A percentile compares a stretch with the other conserved stretches of the same genome.
phyloP scores from a whole-genome alignment of 1,140 invertebrate genomes.

The Phortica variegata region DNA sequence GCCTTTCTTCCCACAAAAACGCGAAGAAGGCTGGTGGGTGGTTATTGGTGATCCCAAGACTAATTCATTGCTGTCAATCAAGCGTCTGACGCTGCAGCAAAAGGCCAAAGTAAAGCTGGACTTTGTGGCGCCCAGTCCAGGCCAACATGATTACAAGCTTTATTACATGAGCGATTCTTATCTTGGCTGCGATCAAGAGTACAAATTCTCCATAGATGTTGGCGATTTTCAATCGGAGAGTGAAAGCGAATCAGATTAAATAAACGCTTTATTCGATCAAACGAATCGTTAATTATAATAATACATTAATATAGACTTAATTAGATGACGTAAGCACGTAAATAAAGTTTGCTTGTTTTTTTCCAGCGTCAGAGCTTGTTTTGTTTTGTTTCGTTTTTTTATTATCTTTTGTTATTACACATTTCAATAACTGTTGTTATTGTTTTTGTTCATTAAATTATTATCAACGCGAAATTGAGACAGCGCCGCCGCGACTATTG shows the following conservation, averaged over 20 bases:
- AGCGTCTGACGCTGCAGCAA: slow-evolving; percentile 89
- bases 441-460: too few species aligned
- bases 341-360: too few species aligned
- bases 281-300: slow-evolving; percentile 3
- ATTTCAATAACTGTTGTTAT: too few species aligned
- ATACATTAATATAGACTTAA: background rate
- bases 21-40: slow-evolving; percentile 99
- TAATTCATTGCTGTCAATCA: slow-evolving; percentile 95
- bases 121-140: slow-evolving; percentile 86
- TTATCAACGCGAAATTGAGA: too few species aligned
- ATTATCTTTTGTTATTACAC: background rate
- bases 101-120: slow-evolving; percentile 93
- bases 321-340: too few species aligned
- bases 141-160: slow-evolving; percentile 87
- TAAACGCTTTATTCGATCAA: too few species aligned
- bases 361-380: background rate
- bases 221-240: slow-evolving; percentile 68
- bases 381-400: background rate
- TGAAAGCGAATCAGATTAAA: slow-evolving; percentile 62
- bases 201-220: slow-evolving; percentile 82
- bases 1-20: slow-evolving; percentile 96
- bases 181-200: slow-evolving; percentile 97
- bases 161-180: slow-evolving; percentile 99
- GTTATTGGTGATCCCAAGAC: slow-evolving; percentile 95
- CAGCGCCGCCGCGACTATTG: slow-evolving; percentile 38